Evolutionary conservation across 1,140 invertebrate genomes (phyloP).

Genomic region (Oedothorax gibbosus): DNA sequence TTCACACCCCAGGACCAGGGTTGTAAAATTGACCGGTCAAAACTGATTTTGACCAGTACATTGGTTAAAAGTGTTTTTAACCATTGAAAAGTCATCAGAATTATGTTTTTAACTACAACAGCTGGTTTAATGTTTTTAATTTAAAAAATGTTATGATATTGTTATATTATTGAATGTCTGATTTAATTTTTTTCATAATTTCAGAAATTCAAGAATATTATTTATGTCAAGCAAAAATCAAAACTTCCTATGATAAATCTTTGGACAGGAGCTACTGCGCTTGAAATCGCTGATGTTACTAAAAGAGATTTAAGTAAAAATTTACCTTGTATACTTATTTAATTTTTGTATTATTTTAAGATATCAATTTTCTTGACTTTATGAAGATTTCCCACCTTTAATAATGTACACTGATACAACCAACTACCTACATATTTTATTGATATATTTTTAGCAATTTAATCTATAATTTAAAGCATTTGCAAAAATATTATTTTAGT

Average conservation of each 20-base stretch:
- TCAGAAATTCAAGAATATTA: constrained; percentile 71
- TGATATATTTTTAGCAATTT: too few species aligned
- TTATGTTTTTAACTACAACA: too few species aligned
- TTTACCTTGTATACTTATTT: neutral
- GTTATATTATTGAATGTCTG: neutral
- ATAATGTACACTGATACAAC: neutral
- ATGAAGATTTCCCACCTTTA: neutral
- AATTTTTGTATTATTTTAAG: neutral
- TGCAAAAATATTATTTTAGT: too few species aligned
- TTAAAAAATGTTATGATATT: too few species aligned
- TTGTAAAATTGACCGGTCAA: too few species aligned
- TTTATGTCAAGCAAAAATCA: constrained; percentile 71
- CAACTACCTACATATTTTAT: too few species aligned
- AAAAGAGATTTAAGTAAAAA: constrained; percentile 72
- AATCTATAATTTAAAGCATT: too few species aligned
- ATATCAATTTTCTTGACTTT: constrained; percentile 3
- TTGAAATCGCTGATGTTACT: constrained; percentile 76
- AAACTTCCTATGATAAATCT: constrained; percentile 73
- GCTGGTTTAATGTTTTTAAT: too few species aligned
- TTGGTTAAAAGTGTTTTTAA: too few species aligned
- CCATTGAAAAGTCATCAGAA: too few species aligned
- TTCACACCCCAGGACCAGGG: too few species aligned
- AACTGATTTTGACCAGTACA: too few species aligned
- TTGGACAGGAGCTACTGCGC: constrained; percentile 83
- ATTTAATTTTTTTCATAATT: constrained; percentile 54